These are phyloP conservation scores for Alsophila aescularia DNA, from an alignment of 2,888 invertebrate genomes.

Conservation along the genomic window DNA sequence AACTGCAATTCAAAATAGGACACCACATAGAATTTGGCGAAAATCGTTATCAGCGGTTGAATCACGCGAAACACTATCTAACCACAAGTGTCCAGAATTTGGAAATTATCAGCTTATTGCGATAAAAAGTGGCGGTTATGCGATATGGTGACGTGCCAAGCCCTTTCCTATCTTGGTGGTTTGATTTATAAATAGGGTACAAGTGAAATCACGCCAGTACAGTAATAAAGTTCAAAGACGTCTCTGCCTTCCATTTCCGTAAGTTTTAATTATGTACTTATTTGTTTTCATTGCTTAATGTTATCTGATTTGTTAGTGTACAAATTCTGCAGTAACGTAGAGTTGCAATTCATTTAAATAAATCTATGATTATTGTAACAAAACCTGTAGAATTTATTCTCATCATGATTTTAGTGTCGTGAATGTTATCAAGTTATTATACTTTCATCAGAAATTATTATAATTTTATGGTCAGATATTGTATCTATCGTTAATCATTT, in stretches of 20 bases:
- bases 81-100: conserved; percentile 1
- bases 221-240: conserved; percentile 20
- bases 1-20: background rate
- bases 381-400: too few relatives aligned
- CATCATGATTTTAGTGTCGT: too few relatives aligned
- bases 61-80: conserved; percentile 8
- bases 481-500: too few relatives aligned
- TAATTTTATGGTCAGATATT: too few relatives aligned
- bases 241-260: conserved; percentile 10
- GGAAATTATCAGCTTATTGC: conserved; percentile 31
- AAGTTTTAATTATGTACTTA: background rate
- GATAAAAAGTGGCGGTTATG: conserved; percentile 33
- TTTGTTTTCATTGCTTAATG: too few relatives aligned
- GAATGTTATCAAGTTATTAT: background rate
- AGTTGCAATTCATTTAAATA: too few relatives aligned
- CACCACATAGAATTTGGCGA: conserved; percentile 19
- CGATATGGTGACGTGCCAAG: conserved; percentile 47
- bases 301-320: too few relatives aligned
- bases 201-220: conserved; percentile 40
- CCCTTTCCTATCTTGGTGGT: conserved; percentile 50
- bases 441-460: too few relatives aligned
- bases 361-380: too few relatives aligned
- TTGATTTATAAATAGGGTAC: conserved; percentile 61
- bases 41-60: conserved; percentile 31
- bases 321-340: too few relatives aligned